These are phyloP conservation scores for Drosophila vallismaia DNA, from an alignment of 2,888 invertebrate species.

Conservation along the genomic window DNA sequence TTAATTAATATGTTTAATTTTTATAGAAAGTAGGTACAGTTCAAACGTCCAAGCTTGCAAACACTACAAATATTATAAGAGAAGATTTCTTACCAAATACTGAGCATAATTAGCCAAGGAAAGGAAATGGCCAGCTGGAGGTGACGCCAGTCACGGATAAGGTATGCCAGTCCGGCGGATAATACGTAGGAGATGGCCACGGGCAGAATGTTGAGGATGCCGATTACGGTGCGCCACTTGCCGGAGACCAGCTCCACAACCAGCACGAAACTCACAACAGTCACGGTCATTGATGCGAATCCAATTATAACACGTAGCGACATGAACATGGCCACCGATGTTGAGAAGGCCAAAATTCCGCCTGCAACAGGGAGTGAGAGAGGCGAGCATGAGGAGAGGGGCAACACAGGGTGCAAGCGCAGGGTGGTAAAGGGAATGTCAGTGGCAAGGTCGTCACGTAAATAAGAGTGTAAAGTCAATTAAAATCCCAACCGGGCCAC, in stretches of 20 bases:
- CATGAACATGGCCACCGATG: constrained; percentile 86
- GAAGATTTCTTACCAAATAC: constrained; percentile 84
- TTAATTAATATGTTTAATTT: too few relatives aligned
- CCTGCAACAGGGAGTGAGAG: constrained; percentile 66
- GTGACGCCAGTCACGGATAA: constrained; percentile 86
- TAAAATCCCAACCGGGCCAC: constrained; percentile 57
- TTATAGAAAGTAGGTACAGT: too few relatives aligned
- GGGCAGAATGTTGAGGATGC: constrained; percentile 87
- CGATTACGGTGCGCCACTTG: constrained; percentile 87
- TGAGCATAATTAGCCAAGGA: constrained; percentile 85
- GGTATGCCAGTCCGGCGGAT: constrained; percentile 86
- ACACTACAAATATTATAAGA: not conserved
- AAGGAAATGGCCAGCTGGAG: constrained; percentile 85
- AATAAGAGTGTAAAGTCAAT: constrained; percentile 75
- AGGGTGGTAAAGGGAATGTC: constrained; percentile 42
- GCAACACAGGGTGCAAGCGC: constrained; percentile 10
- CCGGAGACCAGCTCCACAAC: constrained; percentile 88
- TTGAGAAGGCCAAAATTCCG: constrained; percentile 86
- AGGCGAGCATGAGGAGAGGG: constrained; percentile 17
- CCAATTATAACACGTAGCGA: constrained; percentile 86
- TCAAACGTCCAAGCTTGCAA: not conserved
- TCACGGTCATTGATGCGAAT: constrained; percentile 86
- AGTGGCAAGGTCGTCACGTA: constrained; percentile 75
- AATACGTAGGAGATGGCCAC: constrained; percentile 86
- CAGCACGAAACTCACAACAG: constrained; percentile 89